Base-by-base conservation (phyloP, 2,113 vertebrate genomes). In the Recurvirostra avosetta region DNA sequence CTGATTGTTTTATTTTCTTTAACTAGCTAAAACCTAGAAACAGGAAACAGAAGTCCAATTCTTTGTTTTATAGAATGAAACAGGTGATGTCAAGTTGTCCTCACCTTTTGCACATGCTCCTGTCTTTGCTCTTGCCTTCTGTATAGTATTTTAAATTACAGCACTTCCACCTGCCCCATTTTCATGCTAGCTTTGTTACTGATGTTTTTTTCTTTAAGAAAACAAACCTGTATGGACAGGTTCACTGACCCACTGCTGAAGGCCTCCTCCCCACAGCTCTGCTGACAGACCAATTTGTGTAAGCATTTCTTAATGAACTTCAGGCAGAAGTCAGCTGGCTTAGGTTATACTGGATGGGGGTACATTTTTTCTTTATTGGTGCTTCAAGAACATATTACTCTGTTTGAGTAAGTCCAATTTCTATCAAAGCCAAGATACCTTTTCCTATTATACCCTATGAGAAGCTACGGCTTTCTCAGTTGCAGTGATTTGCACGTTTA, bases 391-490 rank as follows among this genome's bases (percentile, higher is more conserved):
- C 59, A 25, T 2, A 27, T 2, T 29, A 27, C 26, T 30, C n/a
- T 43, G 19, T 32, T 18, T 66, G 40, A 56, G 3, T 15, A 62
- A 71, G 56, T 17, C 13, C 9, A 49, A 7, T 38, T 84, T 41
- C 52, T 85, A 56, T 41, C 61, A 19, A 25, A 67, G 41, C 67
- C 5, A 1, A 40, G 79, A 11, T 1, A 2, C 8, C 34, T 34
- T 38, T 53, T 40, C 59, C 50, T 62, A 5, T 30, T n/a, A 25
- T 1, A 20, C 6, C 6, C 75, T 5, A 2, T 0, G 2, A 43
- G 66, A 27, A 88, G 40, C 89, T 20, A 55, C 4, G 3, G 13
- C n/a, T 40, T 36, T 25, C 12, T 15, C 74, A 63, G 38, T 3
- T 29, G 52, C 70, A 53, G 52, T 3, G 30, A n/a, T 41, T 4